Evolutionary conservation across 2,888 invertebrate species (phyloP).

Genomic region (Meghimatium bilineatum): DNA sequence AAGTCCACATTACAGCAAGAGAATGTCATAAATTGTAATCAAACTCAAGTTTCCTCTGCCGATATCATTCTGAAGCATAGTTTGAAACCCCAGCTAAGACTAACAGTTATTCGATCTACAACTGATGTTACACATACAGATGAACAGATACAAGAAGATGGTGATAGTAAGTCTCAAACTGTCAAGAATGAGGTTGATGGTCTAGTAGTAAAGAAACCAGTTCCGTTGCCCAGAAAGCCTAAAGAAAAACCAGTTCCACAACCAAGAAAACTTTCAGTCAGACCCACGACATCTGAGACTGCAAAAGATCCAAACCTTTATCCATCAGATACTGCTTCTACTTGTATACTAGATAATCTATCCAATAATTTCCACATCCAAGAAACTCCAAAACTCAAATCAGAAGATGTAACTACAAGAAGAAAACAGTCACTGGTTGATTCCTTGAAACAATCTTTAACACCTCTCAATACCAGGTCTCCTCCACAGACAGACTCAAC

Average conservation of each 20-base stretch:
- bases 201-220: slow-evolving; percentile 8
- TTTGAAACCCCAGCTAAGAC: slow-evolving; percentile 8
- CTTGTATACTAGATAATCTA: background rate
- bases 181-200: background rate
- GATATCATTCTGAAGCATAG: background rate
- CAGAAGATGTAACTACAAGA: background rate
- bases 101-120: slow-evolving; percentile 1
- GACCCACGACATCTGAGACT: background rate
- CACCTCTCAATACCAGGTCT: background rate
- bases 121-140: background rate
- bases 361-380: background rate
- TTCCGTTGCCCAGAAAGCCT: slow-evolving; percentile 27
- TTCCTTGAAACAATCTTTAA: background rate
- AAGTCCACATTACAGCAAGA: background rate
- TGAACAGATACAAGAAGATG: background rate
- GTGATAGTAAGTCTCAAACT: background rate
- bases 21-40: background rate
- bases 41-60: too few species aligned
- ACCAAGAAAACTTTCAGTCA: slow-evolving; percentile 14
- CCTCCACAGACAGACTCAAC: background rate
- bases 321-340: background rate
- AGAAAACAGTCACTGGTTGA: slow-evolving; percentile 11
- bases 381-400: background rate
- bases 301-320: background rate
- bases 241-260: slow-evolving; percentile 34